Evolutionary conservation across 2,797 vertebrate genomes (phyloP).

Genomic region (Macropus fuliginosus): DNA sequence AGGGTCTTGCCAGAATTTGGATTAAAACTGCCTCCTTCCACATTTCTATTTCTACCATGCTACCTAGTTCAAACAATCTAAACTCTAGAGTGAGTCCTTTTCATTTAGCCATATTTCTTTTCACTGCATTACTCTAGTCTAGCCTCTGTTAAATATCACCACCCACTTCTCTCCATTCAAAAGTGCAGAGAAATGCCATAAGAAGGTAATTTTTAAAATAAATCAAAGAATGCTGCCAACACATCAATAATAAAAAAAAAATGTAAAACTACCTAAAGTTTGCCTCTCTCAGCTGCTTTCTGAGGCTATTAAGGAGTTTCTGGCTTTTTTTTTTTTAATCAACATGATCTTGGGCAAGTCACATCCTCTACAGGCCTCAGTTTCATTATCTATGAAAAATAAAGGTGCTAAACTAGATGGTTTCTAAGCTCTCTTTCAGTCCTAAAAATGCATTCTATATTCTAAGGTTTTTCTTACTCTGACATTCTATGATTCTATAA

Average conservation of each 20-base stretch:
- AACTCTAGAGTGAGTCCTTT: not conserved
- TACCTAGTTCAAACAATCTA: not conserved
- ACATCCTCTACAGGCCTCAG: not conserved
- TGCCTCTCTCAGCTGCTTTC: not conserved
- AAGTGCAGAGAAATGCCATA: not conserved
- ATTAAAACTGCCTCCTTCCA: not conserved
- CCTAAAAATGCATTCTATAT: not conserved
- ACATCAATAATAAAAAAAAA: constrained; percentile 28
- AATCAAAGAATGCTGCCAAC: constrained; percentile 35
- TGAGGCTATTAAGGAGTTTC: constrained; percentile 32
- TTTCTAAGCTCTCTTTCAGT: not conserved
- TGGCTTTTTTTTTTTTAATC: not conserved
- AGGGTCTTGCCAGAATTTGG: not conserved
- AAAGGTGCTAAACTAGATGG: not conserved
- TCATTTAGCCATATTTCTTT: constrained; percentile 15
- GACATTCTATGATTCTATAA: constrained; percentile 14
- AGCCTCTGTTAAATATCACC: not conserved
- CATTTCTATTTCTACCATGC: not conserved
- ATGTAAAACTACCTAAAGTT: constrained; percentile 18
- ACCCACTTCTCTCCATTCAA: constrained; percentile 41
- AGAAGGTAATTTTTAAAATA: constrained; percentile 34
- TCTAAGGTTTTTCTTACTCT: not conserved
- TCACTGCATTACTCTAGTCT: not conserved
- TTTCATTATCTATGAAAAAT: not conserved
- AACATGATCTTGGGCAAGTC: not conserved